A percentile compares a stretch with the other conserved stretches of the same genome.
Conservation (phyloP, 2,797 vertebrate genomes). For the Caiman crocodilus region DNA sequence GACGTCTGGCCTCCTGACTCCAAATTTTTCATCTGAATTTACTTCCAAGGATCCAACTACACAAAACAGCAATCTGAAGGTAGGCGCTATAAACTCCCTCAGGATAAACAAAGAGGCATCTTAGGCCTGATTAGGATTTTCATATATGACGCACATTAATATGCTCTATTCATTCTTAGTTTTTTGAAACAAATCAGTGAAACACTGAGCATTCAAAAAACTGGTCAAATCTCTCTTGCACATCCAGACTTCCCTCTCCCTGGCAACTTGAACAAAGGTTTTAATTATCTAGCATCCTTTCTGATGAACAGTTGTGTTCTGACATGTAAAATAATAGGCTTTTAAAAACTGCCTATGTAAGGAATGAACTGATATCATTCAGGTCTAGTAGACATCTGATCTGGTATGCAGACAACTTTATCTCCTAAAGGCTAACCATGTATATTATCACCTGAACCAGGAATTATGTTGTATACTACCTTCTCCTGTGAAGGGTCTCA, state of each 20-base stretch:
- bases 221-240: accelerated
- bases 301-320: neutral
- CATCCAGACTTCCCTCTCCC: neutral
- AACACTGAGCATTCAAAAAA: neutral
- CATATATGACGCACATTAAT: neutral
- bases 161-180: neutral
- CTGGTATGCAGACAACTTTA: neutral
- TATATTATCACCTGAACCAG: neutral
- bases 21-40: neutral
- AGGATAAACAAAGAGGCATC: neutral
- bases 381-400: neutral
- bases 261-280: neutral
- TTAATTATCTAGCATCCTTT: neutral
- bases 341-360: slow-evolving; percentile 13
- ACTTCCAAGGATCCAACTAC: neutral
- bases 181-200: accelerated
- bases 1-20: neutral
- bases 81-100: neutral
- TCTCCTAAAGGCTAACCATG: no score
- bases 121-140: neutral
- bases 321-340: neutral
- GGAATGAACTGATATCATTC: slow-evolving; percentile 4
- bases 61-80: neutral
- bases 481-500: neutral
- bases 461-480: neutral